Percentiles rank a stretch among this genome's conserved stretches.
Evolutionary conservation across 2,797 vertebrate genomes (phyloP).

Genomic region (Falco peregrinus): DNA sequence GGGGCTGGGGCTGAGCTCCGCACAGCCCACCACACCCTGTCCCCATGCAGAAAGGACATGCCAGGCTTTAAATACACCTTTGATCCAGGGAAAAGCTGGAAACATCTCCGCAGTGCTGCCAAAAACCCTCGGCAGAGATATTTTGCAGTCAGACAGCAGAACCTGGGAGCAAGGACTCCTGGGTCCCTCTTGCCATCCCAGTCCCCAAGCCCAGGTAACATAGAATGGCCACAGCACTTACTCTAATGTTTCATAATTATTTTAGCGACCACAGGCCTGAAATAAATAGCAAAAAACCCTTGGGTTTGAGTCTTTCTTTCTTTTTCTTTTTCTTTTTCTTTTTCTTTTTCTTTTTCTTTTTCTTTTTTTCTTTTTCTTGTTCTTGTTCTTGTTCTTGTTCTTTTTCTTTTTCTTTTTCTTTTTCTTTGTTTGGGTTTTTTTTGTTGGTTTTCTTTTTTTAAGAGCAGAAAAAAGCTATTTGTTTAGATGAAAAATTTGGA

Average conservation of each 20-base stretch:
- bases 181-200: background rate
- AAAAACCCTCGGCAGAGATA: background rate
- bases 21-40: rapidly evolving
- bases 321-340: background rate
- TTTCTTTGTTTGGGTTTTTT: too few species aligned
- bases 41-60: background rate
- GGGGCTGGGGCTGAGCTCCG: background rate
- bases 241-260: background rate
- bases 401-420: too few species aligned
- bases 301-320: background rate
- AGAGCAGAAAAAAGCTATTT: background rate
- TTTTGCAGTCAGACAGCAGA: background rate
- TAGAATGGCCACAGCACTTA: rapidly evolving
- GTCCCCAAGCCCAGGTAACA: background rate
- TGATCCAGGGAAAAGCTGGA: background rate
- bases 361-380: too few species aligned
- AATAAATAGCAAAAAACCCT: background rate
- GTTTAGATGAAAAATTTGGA: background rate
- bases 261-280: background rate
- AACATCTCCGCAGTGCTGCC: background rate
- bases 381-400: background rate
- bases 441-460: background rate
- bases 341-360: too few species aligned
- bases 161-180: background rate
- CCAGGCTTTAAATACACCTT: background rate